Evolutionary conservation across 2,888 invertebrate species (phyloP), one percentile per base, ranked within the genome.

Genomic region (Drosophila antonietae): DNA sequence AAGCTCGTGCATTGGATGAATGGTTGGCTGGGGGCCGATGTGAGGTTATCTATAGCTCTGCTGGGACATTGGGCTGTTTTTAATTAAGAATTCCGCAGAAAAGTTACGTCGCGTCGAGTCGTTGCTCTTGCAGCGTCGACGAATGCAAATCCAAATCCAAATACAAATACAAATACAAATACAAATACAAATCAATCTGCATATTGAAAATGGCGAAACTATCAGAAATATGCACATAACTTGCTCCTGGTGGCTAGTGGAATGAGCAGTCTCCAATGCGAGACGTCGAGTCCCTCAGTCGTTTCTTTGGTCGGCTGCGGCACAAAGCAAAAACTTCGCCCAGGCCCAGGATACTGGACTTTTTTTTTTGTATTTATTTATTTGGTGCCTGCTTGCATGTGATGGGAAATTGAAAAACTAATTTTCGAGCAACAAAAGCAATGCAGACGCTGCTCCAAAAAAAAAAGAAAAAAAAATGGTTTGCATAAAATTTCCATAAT

Each of bases 401-500:
- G 66, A 75, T 31, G 69, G 49, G 23, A 83, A 85, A 83, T 85
- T 85, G 85, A 83, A 85, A 83, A 83, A 83, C 81, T 83, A 85
- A 85, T 83, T 83, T 83, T 83, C 65, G 65, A 75, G 81, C 81
- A 80, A 81, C 73, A 81, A 85, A 81, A 85, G 81, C 79, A 82
- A 76, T 63, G 78, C 75, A 75, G 63, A 55, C 78, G 60, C 62
- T 68, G 68, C 62, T 58, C 64, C 69, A 67, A 81, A 80, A 75
- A 68, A 20, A 10, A 41, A n/a, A 18, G 2, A 20, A 8, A 15
- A 8, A 28, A 49, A 51, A 12, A 12, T 66, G 73, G 65, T 73
- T 85, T 89, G 88, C 84, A 89, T 83, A 73, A 81, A 87, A 89
- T 89, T 89, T 87, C 82, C 88, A 85, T 85, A 85, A 89, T 78